phyloP scores from a whole-genome alignment of 2,888 invertebrate genomes.

The Ypsolopha sequella region DNA sequence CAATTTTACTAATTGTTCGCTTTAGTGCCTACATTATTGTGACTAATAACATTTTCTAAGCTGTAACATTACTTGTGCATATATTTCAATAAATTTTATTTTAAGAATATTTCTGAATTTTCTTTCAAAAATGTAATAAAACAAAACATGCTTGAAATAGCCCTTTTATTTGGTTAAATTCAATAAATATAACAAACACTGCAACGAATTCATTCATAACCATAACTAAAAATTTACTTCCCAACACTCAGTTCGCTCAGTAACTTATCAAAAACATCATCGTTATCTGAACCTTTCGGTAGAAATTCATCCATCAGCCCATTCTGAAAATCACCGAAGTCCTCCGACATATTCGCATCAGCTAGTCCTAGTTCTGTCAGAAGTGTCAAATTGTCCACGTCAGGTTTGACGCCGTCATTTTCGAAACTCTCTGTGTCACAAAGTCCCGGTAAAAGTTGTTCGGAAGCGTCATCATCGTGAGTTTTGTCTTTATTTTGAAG shows the following conservation, averaged over 20 bases:
- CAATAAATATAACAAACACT: not conserved
- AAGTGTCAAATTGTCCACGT: constrained; percentile 47
- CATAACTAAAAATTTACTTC: constrained; percentile 19
- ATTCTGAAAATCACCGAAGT: constrained; percentile 60
- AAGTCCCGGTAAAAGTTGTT: constrained; percentile 46
- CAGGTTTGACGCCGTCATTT: constrained; percentile 12
- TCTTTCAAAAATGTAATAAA: constrained; percentile 4
- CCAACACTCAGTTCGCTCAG: constrained; percentile 44
- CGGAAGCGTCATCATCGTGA: constrained; percentile 32
- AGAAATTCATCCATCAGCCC: constrained; percentile 39
- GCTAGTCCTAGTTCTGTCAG: constrained; percentile 70
- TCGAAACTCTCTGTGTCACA: constrained; percentile 12
- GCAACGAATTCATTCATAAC: constrained; percentile 4
- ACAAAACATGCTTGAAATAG: not conserved
- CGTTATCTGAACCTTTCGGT: constrained; percentile 21
- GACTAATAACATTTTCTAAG: constrained; percentile 23
- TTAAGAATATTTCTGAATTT: constrained; percentile 23
- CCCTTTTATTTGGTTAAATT: constrained; percentile 4
- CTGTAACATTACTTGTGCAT: constrained; percentile 43
- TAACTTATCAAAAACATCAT: constrained; percentile 54
- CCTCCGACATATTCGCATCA: constrained; percentile 46
- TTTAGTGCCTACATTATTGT: not conserved
- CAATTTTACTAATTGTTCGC: not conserved
- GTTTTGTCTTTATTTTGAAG: constrained; percentile 44
- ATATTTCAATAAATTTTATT: constrained; percentile 52